Evolutionary conservation across 2,113 vertebrate genomes (phyloP).

Genomic region (Eurystomus gularis): DNA sequence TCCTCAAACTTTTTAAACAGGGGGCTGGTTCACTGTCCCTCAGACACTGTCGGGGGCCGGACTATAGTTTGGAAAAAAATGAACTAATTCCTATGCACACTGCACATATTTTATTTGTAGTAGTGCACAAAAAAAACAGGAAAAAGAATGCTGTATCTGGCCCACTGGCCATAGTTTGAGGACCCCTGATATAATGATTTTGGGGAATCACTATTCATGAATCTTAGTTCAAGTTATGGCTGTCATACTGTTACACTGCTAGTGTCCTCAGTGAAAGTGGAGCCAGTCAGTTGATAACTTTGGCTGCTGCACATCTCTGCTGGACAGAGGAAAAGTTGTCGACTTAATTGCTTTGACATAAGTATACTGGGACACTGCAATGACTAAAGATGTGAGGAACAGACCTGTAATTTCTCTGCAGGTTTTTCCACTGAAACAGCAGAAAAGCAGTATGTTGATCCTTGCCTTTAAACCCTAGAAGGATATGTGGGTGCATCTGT

Average conservation of each 20-base stretch:
- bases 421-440: neutral
- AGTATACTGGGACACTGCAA: neutral
- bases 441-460: neutral
- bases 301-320: neutral
- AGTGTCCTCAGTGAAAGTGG: neutral
- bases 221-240: neutral
- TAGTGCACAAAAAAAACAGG: no score
- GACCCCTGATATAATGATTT: neutral
- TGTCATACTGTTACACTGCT: neutral
- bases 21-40: no score
- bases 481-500: neutral
- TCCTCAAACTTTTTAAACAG: no score
- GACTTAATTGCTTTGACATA: neutral
- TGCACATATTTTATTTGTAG: no score
- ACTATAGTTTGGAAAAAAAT: no score
- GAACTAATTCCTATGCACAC: no score
- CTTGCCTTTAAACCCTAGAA: neutral
- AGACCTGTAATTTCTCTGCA: neutral
- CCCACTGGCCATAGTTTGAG: no score
- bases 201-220: neutral
- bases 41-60: no score
- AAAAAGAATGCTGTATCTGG: no score
- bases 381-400: neutral
- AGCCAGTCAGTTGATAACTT: neutral
- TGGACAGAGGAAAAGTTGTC: neutral